Evolutionary conservation across 2,888 invertebrate genomes (phyloP), one percentile per base, ranked within the genome.

Genomic region (Thecocarcelia acutangulata): DNA sequence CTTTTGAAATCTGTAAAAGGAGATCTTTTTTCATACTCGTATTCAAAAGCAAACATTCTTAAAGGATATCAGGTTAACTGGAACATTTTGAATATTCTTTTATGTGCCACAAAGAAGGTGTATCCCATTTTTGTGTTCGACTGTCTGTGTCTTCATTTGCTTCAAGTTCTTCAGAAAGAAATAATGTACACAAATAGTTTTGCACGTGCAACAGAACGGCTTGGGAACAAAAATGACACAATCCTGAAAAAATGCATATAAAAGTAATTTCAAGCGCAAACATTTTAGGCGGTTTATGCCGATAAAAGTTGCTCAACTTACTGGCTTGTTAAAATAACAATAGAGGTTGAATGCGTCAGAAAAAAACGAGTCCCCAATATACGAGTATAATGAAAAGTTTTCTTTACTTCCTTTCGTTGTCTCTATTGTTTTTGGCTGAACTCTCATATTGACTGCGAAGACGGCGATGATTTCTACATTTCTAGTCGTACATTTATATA

Each of bases 281-380:
- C 52, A 74, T 75, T 61, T 76, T 70, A 82, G 82, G 82, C 82
- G 82, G 77, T 64, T 78, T 72, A 78, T 78, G 72, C 68, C 80
- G 77, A 80, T 77, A 84, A 86, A 86, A 87, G 88, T 88, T 88
- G 88, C 86, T 87, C 89, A 89, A 88, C 88, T 88, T 88, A 88
- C 84, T 87, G 87, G 86, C 87, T 85, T 79, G 81, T 76, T 84
- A 42, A 58, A 42, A 33, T 69, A 83, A 84, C 83, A 84, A 83
- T 84, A 74, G 84, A 77, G 79, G 86, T 76, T 84, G 85, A 85
- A 86, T 58, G 58, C 46, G 24, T 82, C 42, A 13, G 5, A 42
- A 42, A n/a, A n/a, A n/a, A n/a, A n/a, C n/a, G n/a, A n/a, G n/a
- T n/a, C n/a, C n/a, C n/a, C n/a, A n/a, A n/a, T n/a, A n/a, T n/a